These are phyloP conservation scores for Muscina levida DNA, from an alignment of 2,888 invertebrate genomes.

Conservation along the genomic window DNA sequence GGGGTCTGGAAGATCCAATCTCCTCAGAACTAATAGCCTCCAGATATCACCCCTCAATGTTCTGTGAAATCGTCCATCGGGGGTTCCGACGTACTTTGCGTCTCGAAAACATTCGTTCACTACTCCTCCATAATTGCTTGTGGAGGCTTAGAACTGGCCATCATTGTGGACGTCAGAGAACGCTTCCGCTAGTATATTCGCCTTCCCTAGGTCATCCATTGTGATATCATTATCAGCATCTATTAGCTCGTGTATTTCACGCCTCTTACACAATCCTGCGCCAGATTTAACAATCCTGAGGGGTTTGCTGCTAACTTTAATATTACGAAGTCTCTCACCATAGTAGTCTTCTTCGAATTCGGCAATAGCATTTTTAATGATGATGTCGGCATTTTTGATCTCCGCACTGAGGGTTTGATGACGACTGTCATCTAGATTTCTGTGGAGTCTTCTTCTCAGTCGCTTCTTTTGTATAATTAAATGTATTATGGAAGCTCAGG, in stretches of 20 bases:
- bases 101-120: no score
- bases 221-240: neutral
- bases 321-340: no score
- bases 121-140: no score
- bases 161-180: no score
- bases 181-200: neutral
- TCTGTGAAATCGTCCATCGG: no score
- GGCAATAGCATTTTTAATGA: neutral
- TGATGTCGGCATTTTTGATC: neutral
- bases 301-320: no score
- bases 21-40: no score
- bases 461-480: constrained; percentile 8
- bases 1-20: no score
- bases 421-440: neutral
- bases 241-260: neutral
- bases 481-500: neutral
- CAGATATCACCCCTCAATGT: no score
- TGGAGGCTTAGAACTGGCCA: no score
- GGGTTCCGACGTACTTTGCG: no score
- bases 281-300: neutral
- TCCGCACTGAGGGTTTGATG: neutral
- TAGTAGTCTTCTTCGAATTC: no score
- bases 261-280: neutral
- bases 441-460: neutral
- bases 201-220: constrained; percentile 6